Conservation (phyloP, 2,888 invertebrate genomes). For the Ormyrus pomaceus region DNA sequence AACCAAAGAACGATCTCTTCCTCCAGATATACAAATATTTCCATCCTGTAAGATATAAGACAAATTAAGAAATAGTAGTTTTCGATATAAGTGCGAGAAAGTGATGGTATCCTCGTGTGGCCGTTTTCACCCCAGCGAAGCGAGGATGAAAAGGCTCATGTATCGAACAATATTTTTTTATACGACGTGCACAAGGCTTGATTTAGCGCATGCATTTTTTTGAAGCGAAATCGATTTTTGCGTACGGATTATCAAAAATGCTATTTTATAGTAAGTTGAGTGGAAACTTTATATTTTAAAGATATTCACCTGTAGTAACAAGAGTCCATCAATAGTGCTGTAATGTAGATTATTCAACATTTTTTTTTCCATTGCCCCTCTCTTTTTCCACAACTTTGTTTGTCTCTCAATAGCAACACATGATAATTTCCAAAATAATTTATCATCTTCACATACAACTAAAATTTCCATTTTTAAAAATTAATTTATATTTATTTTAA, state of each 20-base stretch:
- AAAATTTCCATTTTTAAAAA: not conserved
- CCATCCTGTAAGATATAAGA: constrained; percentile 63
- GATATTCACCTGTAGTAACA: constrained; percentile 78
- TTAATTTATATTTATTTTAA: no score
- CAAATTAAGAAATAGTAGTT: not conserved
- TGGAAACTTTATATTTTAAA: constrained; percentile 23
- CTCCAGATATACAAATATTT: constrained; percentile 78
- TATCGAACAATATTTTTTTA: no score
- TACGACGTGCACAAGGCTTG: no score
- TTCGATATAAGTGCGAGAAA: not conserved
- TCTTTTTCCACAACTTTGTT: constrained; percentile 78
- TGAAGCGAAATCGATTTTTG: no score
- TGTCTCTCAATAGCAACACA: constrained; percentile 81
- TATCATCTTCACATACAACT: constrained; percentile 72
- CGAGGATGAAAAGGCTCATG: no score
- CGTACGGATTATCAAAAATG: no score
- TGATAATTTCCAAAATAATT: constrained; percentile 78
- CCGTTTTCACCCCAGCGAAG: no score
- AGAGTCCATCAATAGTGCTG: constrained; percentile 79
- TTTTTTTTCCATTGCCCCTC: constrained; percentile 76
- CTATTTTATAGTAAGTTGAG: not conserved
- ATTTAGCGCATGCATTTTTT: no score
- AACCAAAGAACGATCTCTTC: constrained; percentile 79
- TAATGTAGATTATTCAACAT: constrained; percentile 78
- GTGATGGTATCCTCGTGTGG: no score